Percentiles rank a stretch among this genome's conserved stretches.
Evolutionary conservation across 2,113 vertebrate genomes (phyloP).

Genomic region (Heterotis niloticus): DNA sequence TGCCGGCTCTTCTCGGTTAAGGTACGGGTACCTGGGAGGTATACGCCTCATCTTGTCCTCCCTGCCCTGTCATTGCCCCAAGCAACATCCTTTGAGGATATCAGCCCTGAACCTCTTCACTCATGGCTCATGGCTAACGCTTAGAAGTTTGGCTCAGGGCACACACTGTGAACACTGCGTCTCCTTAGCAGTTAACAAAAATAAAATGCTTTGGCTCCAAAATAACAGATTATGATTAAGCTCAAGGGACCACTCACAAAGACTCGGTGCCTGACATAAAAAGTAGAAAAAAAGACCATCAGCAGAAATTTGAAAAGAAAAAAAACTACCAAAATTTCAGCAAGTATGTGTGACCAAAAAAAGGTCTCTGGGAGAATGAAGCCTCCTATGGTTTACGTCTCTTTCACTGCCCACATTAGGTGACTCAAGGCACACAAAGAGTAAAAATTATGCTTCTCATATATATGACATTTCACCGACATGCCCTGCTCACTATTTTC

Average conservation of each 20-base stretch:
- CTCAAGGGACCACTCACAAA: background rate
- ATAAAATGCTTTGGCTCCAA: background rate
- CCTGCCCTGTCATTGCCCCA: constrained; percentile 35
- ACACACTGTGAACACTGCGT: background rate
- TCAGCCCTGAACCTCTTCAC: constrained; percentile 23
- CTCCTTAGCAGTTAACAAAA: background rate
- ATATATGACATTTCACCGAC: no score
- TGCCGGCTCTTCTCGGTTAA: constrained; percentile 30
- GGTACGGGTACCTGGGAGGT: background rate
- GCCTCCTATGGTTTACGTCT: no score
- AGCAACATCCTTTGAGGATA: constrained; percentile 24
- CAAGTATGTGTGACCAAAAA: no score
- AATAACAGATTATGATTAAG: background rate
- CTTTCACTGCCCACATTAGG: no score
- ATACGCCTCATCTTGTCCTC: background rate
- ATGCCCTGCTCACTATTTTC: no score
- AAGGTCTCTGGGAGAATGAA: no score
- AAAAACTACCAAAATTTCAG: no score
- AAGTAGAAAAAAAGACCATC: background rate
- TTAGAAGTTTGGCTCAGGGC: background rate
- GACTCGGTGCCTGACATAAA: background rate
- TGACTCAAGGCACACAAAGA: no score
- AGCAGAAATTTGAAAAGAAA: background rate
- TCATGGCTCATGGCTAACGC: constrained; percentile 6
- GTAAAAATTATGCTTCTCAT: no score